Evolutionary conservation across 2,888 invertebrate genomes (phyloP).

Genomic region (Blera fallax): DNA sequence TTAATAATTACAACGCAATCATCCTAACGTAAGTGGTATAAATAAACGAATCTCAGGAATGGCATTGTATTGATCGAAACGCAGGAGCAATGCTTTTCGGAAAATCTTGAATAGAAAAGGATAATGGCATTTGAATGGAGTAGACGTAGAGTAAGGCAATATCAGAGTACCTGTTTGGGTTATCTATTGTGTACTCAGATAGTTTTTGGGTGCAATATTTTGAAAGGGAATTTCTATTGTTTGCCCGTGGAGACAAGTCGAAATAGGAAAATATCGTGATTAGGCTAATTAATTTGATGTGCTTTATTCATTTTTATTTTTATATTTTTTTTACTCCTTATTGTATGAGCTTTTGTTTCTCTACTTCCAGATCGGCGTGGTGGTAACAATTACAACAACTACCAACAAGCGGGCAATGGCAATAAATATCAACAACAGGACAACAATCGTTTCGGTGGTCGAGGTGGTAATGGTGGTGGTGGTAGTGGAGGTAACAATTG

Average conservation of each 20-base stretch:
- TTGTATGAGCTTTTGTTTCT: not conserved
- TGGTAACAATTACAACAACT: constrained; percentile 44
- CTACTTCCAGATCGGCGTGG: constrained; percentile 53
- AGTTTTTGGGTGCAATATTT: not conserved
- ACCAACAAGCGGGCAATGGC: constrained; percentile 31
- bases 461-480: not conserved
- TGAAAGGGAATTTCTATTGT: constrained; percentile 14
- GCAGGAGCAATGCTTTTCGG: not conserved
- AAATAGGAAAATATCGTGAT: not conserved
- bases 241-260: no score
- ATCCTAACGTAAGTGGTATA: constrained; percentile 52
- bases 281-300: not conserved
- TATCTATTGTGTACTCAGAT: constrained; percentile 18
- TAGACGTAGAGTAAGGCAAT: constrained; percentile 44
- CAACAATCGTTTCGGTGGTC: constrained; percentile 30
- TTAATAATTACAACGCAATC: constrained; percentile 70
- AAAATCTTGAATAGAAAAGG: constrained; percentile 31
- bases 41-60: constrained; percentile 29
- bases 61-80: constrained; percentile 34
- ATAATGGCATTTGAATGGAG: constrained; percentile 57
- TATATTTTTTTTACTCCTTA: not conserved
- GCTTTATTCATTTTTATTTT: not conserved
- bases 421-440: constrained; percentile 35
- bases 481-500: constrained; percentile 41
- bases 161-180: constrained; percentile 32